Base-by-base conservation (phyloP, 1,140 invertebrate species). In the Zaprionus kolodkinae region DNA sequence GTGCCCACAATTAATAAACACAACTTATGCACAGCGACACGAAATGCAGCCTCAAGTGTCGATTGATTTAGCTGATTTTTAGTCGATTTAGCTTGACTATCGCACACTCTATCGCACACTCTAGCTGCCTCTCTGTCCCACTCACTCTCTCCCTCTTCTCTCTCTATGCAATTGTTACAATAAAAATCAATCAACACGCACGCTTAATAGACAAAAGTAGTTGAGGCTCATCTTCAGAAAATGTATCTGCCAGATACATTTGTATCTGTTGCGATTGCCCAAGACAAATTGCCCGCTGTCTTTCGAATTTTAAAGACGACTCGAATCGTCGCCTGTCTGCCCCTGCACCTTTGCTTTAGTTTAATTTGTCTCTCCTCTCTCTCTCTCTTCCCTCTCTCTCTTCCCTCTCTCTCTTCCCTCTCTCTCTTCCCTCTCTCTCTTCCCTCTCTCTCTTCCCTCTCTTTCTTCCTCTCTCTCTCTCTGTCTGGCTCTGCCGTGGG, bases 151-250 rank as follows among this genome's bases (percentile, higher is more conserved):
- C 13, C 11, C 36, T 40, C 21, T n/a, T 40, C 38, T 40, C 38
- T 1, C 13, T n/a, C 6, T 10, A 2, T 15, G 76, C 69, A 73
- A 65, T 72, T 78, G 78, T 64, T 61, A 71, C 73, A 71, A 75
- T 88, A 88, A 89, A 86, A 88, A 89, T 88, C 85, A 89, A 88
- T 88, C 85, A 89, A 88, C 85, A 88, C 85, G 72, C 68, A 68
- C 69, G 78, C 81, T 81, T 89, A 85, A 88, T 81, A 88, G 81
- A 57, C 72, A 45, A 60, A 55, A 55, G 7, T 7, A 35, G 33
- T 59, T 30, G 27, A 30, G 38, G 63, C 59, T 60, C 59, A 72
- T 70, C 76, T n/a, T 33, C n/a, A 3, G 30, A 33, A 89, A 89
- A 89, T 88, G 85, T 88, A 88, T 88, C 84, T 84, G 71, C 59